These are phyloP conservation scores for Amphiura filiformis DNA, from an alignment of 35 echinoderm and acorn worm genomes.

Conservation along the genomic window DNA sequence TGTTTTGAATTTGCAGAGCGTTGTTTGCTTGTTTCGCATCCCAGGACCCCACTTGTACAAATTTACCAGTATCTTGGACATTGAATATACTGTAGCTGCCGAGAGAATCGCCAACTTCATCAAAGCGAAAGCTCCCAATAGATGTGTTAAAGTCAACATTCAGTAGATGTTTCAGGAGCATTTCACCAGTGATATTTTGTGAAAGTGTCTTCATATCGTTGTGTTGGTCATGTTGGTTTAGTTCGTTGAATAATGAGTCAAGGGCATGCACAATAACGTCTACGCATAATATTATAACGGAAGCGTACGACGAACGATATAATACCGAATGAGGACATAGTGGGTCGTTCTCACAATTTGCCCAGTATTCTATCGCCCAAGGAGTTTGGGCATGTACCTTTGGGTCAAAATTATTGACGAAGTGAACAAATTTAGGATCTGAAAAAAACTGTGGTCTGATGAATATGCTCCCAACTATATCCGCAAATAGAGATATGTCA, in stretches of 20 bases:
- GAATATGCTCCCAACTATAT: not conserved
- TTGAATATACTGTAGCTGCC: conserved; percentile 17
- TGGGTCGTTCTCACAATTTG: not conserved
- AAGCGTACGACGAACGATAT: not conserved
- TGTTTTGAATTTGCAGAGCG: not conserved
- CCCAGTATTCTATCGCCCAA: not conserved
- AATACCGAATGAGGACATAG: not conserved
- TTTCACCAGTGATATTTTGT: conserved; percentile 12
- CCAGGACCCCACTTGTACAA: conserved; percentile 1
- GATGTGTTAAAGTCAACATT: conserved; percentile 16
- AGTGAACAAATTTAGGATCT: not conserved
- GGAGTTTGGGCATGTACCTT: not conserved
- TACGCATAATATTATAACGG: not conserved
- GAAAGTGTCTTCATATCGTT: not conserved
- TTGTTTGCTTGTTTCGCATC: not conserved
- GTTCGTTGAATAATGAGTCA: not conserved
- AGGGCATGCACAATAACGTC: not conserved
- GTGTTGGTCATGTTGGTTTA: not conserved
- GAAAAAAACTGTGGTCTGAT: not conserved
- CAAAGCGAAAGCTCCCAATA: conserved; percentile 13
- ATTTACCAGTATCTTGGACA: not conserved
- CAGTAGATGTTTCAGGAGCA: not conserved
- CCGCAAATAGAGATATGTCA: not conserved
- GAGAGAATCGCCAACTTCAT: conserved; percentile 10
- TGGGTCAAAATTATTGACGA: not conserved